phyloP scores from a whole-genome alignment of 1,140 invertebrate species.

The Nixonia krombeini region DNA sequence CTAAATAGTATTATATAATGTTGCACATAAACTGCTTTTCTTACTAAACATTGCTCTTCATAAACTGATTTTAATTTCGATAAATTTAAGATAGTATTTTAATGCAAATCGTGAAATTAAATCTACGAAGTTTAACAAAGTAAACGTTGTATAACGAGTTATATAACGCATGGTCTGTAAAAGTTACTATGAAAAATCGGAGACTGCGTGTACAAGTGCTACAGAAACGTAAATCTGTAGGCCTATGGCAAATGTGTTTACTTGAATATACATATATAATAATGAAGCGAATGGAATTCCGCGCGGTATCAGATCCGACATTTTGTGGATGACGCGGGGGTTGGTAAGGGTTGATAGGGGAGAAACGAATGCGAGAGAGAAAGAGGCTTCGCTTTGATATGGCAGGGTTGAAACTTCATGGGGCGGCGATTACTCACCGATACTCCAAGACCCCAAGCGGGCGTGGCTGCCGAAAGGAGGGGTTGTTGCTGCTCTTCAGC shows the following conservation, averaged over 20 bases:
- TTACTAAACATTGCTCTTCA: no score
- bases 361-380: conserved; percentile 9
- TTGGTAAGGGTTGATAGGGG: conserved; percentile 5
- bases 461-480: conserved; percentile 61
- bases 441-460: conserved; percentile 58
- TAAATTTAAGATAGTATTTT: no score
- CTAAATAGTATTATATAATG: no score
- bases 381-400: conserved; percentile 34
- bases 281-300: no score
- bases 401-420: conserved; percentile 27
- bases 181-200: no score
- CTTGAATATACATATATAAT: no score
- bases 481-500: conserved; percentile 35
- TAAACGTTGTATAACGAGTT: neutral
- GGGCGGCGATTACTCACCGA: conserved; percentile 63
- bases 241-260: no score
- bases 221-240: no score
- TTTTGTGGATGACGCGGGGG: conserved; percentile 14
- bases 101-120: no score
- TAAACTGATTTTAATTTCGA: no score
- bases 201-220: no score
- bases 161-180: neutral
- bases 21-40: no score
- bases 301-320: conserved; percentile 13
- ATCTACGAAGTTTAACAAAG: neutral